Base-by-base conservation (phyloP, 64 coral and sea anemone genomes). In the Montipora capricornis region DNA sequence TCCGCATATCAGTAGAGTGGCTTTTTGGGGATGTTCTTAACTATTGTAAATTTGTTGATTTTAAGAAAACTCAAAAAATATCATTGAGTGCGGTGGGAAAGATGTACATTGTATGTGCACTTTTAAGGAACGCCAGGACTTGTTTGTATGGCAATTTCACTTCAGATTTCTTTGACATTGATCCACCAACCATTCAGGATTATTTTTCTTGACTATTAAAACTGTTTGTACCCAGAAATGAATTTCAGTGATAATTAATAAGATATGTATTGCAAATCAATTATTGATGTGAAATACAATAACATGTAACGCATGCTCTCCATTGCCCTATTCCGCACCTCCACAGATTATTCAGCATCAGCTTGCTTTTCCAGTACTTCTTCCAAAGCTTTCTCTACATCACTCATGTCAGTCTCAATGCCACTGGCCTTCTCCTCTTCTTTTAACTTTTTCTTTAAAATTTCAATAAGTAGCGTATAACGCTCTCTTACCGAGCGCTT, bases 1-100 rank as follows among this genome's bases (percentile, higher is more conserved):
- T 82, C 15, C 53, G 80, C 5, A 20, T 82, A 8, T 86, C 82
- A 49, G 82, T 86, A 16, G 82, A 86, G 58, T 86, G 81, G 82
- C 22, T 86, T 10, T 86, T 86, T 46, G 82, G 82, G 12, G 62
- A 69, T 16, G 26, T 84, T n/a, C 0, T 83, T 26, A 57, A 57
- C 53, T 29, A 29, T 1, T 29, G 29, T 29, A 29, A 29, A 29
- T 29, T 29, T n/a, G n/a, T n/a, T n/a, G n/a, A n/a, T n/a, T n/a
- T n/a, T n/a, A n/a, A n/a, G n/a, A 29, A 29, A 29, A 29, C 55
- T 64, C 3, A 45, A 64, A 55, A 55, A 84, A 24, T 24, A 24
- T 46, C 64, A 60, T 59, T 84, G 50, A 84, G 81, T 84, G 81
- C 81, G 2, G 50, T 62, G 24, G n/a, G n/a, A 58, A 84, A 66